Conservation (phyloP, 2,797 vertebrate species). For the Thunnus albacares region DNA sequence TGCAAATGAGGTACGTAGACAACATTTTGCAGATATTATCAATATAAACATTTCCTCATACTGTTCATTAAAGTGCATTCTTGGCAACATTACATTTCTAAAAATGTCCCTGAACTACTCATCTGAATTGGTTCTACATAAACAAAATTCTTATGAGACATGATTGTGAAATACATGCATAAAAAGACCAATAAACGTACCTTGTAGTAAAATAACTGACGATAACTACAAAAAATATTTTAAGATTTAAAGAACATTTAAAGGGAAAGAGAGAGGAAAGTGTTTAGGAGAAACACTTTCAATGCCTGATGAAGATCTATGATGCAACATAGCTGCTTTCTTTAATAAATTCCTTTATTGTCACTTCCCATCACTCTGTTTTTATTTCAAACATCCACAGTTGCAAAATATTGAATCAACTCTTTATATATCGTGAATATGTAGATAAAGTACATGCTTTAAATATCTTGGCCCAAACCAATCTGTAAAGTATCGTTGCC, state of each 20-base stretch:
- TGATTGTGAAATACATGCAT: background rate
- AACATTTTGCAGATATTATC: background rate
- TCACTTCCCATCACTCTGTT: background rate
- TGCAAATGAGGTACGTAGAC: background rate
- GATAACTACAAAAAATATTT: too few species aligned
- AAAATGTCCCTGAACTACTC: background rate
- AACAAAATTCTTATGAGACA: background rate
- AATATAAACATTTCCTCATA: background rate
- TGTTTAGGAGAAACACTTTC: background rate
- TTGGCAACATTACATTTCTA: background rate
- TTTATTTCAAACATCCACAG: too few species aligned
- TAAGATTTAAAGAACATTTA: background rate
- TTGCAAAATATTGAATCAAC: background rate
- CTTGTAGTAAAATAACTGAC: background rate
- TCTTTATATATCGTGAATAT: background rate
- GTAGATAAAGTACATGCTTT: background rate
- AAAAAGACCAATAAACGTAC: background rate
- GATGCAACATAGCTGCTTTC: background rate
- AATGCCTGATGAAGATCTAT: background rate
- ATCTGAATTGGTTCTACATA: background rate
- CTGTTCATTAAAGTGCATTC: background rate
- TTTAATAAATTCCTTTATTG: background rate
- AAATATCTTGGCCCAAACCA: conserved; percentile 3
- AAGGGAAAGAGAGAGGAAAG: background rate
- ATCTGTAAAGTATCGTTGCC: background rate